phyloP scores from a whole-genome alignment of 2,888 invertebrate species.

The Perdita meconis region DNA sequence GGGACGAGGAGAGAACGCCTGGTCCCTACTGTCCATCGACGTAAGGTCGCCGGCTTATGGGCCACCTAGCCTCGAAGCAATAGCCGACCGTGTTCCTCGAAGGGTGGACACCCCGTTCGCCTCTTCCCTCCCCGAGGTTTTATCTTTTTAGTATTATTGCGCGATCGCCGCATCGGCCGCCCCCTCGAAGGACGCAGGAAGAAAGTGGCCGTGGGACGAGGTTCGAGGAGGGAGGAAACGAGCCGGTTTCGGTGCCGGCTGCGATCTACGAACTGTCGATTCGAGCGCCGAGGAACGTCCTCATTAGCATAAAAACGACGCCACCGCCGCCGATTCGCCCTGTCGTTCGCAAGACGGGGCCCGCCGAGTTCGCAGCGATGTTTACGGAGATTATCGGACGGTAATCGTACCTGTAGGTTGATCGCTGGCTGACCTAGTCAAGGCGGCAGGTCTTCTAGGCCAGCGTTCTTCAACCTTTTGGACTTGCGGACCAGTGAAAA shows the following conservation, averaged over 20 bases:
- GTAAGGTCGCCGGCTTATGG: constrained; percentile 78
- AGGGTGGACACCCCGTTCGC: constrained; percentile 75
- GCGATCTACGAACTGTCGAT: constrained; percentile 64
- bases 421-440: too few species aligned
- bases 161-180: constrained; percentile 79
- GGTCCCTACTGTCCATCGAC: constrained; percentile 68
- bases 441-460: too few species aligned
- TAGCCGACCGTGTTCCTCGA: constrained; percentile 71
- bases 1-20: constrained; percentile 7
- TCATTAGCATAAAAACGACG: constrained; percentile 70
- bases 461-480: too few species aligned
- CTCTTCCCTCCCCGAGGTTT: constrained; percentile 74
- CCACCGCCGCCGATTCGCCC: constrained; percentile 13
- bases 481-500: too few species aligned
- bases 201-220: constrained; percentile 42
- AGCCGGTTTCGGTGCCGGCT: constrained; percentile 37
- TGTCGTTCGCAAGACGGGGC: constrained; percentile 30
- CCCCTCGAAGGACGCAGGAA: constrained; percentile 43
- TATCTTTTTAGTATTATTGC: constrained; percentile 84
- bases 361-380: constrained; percentile 5
- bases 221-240: constrained; percentile 27
- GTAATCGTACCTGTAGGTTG: constrained; percentile 13
- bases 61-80: constrained; percentile 74
- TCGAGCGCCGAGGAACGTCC: constrained; percentile 48
- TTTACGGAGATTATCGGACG: constrained; percentile 16